Percentiles rank a stretch among this genome's conserved stretches.
Conservation (phyloP, 2,113 vertebrate genomes). For the Eurypyga helias region DNA sequence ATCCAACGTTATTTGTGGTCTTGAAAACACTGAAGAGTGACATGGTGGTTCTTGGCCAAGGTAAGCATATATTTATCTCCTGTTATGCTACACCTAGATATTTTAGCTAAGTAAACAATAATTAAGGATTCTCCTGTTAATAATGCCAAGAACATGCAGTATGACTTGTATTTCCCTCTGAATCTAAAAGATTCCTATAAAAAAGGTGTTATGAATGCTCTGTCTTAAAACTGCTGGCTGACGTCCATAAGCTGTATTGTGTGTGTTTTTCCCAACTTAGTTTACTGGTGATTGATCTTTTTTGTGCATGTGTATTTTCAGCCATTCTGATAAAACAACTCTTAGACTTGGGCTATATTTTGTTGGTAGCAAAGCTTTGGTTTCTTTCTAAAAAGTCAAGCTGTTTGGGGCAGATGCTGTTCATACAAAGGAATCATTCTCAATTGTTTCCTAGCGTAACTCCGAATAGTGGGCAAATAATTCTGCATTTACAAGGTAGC, state of each 20-base stretch:
- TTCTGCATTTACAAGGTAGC: neutral
- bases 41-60: slow-evolving; percentile 80
- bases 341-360: neutral
- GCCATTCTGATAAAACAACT: neutral
- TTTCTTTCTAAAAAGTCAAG: neutral
- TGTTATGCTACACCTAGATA: slow-evolving; percentile 2
- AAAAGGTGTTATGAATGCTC: neutral
- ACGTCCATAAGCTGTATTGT: neutral
- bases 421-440: neutral
- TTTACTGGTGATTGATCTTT: neutral
- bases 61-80: slow-evolving; percentile 70
- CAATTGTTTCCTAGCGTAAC: neutral
- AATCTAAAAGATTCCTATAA: neutral
- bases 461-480: neutral
- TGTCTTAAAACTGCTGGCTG: neutral
- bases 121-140: neutral
- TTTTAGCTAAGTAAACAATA: slow-evolving; percentile 17
- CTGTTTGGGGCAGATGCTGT: neutral
- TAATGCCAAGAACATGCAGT: neutral
- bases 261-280: neutral
- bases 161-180: neutral
- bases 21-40: slow-evolving; percentile 78
- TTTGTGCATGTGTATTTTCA: neutral
- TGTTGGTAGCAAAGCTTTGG: neutral
- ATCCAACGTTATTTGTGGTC: slow-evolving; percentile 87